Evolutionary conservation across 2,113 vertebrate species (phyloP).

Genomic region (Oplegnathus fasciatus): DNA sequence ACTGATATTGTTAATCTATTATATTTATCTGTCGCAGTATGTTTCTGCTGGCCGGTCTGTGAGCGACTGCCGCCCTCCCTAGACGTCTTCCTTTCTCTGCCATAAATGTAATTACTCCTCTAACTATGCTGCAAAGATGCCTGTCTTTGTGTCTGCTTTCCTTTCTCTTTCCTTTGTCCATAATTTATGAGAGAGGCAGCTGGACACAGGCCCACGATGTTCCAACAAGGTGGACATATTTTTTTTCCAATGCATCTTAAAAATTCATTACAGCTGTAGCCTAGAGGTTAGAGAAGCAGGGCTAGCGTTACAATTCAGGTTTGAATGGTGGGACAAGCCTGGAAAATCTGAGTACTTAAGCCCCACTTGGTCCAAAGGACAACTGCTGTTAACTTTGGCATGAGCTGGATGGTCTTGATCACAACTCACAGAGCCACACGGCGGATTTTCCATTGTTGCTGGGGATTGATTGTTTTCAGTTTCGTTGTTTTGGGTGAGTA

Average conservation of each 20-base stretch:
- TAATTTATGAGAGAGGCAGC: conserved; percentile 52
- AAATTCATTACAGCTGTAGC: conserved; percentile 33
- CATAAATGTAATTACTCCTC: conserved; percentile 64
- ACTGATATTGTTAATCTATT: conserved; percentile 14
- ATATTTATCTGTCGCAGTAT: conserved; percentile 36
- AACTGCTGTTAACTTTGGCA: conserved; percentile 23
- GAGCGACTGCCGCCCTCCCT: conserved; percentile 29
- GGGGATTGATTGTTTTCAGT: not conserved
- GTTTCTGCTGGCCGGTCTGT: conserved; percentile 15
- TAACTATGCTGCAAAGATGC: conserved; percentile 26
- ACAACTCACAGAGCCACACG: not conserved
- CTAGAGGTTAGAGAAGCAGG: not conserved
- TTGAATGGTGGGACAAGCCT: not conserved
- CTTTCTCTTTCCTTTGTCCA: conserved; percentile 33
- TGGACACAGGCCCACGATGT: not conserved
- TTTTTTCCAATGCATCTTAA: conserved; percentile 22
- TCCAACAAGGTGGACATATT: conserved; percentile 30
- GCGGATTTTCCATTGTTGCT: not conserved
- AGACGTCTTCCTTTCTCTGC: conserved; percentile 9
- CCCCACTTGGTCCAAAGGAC: not conserved
- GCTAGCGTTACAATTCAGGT: not conserved
- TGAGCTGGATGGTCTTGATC: not conserved
- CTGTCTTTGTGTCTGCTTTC: conserved; percentile 21
- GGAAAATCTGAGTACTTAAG: conserved; percentile 1
- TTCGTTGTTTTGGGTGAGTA: not conserved